Conservation (phyloP, 2,113 vertebrate genomes). For the Pavo muticus region DNA sequence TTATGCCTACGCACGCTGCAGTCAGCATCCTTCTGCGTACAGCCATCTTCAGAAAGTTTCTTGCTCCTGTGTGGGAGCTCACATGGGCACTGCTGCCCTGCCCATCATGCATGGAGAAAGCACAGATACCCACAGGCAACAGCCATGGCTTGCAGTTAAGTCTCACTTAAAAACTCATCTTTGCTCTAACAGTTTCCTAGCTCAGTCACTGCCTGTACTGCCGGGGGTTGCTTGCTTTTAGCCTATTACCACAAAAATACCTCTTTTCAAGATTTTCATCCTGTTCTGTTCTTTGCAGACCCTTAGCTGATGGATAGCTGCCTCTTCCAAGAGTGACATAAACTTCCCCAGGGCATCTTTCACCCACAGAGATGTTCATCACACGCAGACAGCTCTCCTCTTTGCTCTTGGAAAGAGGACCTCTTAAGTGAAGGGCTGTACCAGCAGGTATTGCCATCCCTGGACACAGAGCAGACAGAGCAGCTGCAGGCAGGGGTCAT, state of each 20-base stretch:
- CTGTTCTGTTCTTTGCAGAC: neutral
- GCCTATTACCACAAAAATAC: neutral
- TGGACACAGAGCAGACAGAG: neutral
- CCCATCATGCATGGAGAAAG: neutral
- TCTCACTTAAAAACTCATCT: neutral
- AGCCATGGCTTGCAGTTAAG: neutral
- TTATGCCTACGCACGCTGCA: conserved; percentile 18
- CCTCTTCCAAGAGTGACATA: neutral
- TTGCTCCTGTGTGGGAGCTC: neutral
- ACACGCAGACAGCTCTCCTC: neutral
- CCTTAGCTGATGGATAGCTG: neutral
- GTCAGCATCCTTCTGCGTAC: neutral
- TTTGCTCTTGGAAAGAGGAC: neutral
- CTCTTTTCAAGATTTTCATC: neutral
- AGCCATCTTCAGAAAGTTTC: neutral
- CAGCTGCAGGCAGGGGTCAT: neutral
- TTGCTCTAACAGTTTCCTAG: neutral
- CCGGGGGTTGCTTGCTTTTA: neutral
- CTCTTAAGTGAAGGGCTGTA: neutral
- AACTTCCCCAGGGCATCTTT: neutral
- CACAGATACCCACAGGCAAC: neutral
- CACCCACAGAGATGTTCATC: neutral
- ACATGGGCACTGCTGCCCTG: accelerated
- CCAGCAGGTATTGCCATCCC: neutral
- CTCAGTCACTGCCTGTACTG: accelerated